Conservation (phyloP, 2,888 invertebrate species). For the Ecliptopera silaceata region DNA sequence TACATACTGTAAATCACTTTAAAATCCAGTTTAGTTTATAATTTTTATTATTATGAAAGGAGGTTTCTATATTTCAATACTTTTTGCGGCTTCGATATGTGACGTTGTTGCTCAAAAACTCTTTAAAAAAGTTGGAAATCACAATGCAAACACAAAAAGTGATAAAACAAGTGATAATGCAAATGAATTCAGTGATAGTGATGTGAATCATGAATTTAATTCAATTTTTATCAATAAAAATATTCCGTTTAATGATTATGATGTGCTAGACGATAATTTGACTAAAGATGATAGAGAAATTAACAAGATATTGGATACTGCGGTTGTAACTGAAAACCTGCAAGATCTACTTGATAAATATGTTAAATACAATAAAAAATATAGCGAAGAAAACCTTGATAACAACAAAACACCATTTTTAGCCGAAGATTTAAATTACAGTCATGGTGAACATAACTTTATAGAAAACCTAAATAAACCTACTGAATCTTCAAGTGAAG, state of each 20-base stretch:
- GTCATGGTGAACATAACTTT: not conserved
- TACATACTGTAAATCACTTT: constrained; percentile 10
- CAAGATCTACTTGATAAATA: not conserved
- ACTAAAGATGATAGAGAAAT: not conserved
- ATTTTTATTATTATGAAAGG: constrained; percentile 21
- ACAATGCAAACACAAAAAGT: not conserved
- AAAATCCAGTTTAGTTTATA: not conserved
- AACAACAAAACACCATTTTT: not conserved
- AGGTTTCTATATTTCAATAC: constrained; percentile 10
- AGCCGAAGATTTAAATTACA: not conserved
- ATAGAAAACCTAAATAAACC: not conserved
- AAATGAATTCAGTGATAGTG: not conserved
- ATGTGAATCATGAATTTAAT: not conserved
- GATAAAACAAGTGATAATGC: not conserved
- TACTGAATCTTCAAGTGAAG: not conserved
- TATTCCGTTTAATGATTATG: not conserved
- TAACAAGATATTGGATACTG: not conserved
- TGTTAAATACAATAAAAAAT: not conserved
- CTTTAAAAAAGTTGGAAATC: not conserved
- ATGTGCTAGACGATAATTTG: not conserved
- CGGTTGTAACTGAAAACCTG: not conserved
- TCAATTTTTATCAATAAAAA: not conserved
- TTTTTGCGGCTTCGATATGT: constrained; percentile 2
- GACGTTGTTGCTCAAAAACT: not conserved
- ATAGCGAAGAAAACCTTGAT: not conserved